Percentiles rank a stretch among this genome's conserved stretches.
phyloP scores from a whole-genome alignment of 2,888 invertebrate genomes.

The Athalia cordata region DNA sequence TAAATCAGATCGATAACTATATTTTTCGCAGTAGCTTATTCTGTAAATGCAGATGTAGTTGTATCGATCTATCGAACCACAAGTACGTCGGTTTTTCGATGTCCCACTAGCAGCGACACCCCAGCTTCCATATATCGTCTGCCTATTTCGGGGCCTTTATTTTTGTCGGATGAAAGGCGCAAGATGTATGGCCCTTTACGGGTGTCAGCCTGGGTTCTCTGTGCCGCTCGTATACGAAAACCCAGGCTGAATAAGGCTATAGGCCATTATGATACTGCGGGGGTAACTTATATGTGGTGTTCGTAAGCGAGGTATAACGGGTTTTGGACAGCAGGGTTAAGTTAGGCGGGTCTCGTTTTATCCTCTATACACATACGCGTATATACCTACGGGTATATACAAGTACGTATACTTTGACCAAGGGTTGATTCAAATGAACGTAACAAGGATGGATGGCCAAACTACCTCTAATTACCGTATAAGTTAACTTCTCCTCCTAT shows the following conservation, averaged over 20 bases:
- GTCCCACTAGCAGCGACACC: too few species aligned
- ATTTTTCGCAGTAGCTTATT: too few species aligned
- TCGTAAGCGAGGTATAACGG: conserved; percentile 28
- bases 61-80: too few species aligned
- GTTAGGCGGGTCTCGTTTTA: conserved; percentile 22
- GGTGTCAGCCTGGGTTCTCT: neutral
- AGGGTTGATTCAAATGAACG: conserved; percentile 45
- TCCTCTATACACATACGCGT: neutral
- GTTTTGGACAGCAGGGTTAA: conserved; percentile 17
- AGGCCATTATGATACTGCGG: neutral
- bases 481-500: conserved; percentile 13
- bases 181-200: conserved; percentile 24
- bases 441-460: conserved; percentile 45
- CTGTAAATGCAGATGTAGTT: too few species aligned
- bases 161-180: conserved; percentile 14
- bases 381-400: neutral
- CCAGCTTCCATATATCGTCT: neutral
- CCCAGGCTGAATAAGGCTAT: conserved; percentile 33
- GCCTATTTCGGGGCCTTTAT: neutral
- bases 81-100: too few species aligned
- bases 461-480: conserved; percentile 44
- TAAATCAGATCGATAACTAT: too few species aligned
- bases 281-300: neutral
- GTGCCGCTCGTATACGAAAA: neutral
- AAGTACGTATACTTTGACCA: conserved; percentile 32